A percentile compares a stretch with the other conserved stretches of the same genome.
Evolutionary conservation across 2,797 vertebrate species (phyloP).

Genomic region (Otolemur crassicaudatus): DNA sequence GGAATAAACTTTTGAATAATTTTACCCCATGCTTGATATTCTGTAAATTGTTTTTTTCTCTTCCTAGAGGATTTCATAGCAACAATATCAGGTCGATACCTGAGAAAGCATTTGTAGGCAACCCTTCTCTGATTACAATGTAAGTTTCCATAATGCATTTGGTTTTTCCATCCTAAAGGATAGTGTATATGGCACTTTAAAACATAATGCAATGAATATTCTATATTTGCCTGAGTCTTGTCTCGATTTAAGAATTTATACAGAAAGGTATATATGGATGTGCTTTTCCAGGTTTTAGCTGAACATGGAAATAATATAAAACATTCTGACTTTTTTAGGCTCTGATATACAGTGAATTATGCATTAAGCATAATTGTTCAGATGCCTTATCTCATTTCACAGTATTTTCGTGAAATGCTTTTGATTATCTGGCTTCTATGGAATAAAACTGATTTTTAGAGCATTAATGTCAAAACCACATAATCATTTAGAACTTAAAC

Average conservation of each 20-base stretch:
- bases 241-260: neutral
- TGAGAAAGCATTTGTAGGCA: conserved; percentile 94
- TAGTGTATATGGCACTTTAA: conserved; percentile 19
- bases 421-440: conserved; percentile 48
- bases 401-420: conserved; percentile 4
- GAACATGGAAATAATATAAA: neutral
- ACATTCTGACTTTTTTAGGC: neutral
- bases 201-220: neutral
- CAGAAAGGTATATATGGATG: neutral
- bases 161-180: neutral
- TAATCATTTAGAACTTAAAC: conserved; percentile 38
- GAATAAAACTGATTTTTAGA: conserved; percentile 42
- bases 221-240: neutral
- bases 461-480: neutral
- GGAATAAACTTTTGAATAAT: neutral
- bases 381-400: neutral
- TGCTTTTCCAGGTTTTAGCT: neutral
- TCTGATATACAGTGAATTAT: neutral
- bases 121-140: conserved; percentile 96
- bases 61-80: conserved; percentile 95
- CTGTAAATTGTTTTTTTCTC: conserved; percentile 53
- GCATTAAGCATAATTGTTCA: neutral
- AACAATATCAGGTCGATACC: conserved; percentile 97
- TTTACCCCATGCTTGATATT: conserved; percentile 12
- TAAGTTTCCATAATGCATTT: conserved; percentile 85